phyloP scores from a whole-genome alignment of 2,113 vertebrate species.

The Willisornis vidua region DNA sequence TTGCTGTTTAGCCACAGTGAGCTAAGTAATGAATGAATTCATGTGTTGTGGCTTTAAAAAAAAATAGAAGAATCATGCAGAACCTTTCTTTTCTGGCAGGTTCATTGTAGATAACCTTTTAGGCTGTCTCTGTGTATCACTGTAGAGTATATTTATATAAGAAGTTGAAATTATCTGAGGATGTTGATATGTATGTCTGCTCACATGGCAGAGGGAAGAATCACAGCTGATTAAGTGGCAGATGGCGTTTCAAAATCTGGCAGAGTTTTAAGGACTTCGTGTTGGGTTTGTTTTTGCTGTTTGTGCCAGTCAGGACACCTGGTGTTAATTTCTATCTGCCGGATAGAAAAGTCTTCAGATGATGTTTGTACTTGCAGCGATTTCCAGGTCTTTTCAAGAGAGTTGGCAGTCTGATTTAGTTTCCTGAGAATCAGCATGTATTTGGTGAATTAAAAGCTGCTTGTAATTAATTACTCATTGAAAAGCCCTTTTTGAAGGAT shows the following conservation, averaged over 20 bases:
- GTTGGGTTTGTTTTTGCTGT: neutral
- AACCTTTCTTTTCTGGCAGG: neutral
- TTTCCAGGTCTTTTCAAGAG: slow-evolving; percentile 15
- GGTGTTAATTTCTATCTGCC: neutral
- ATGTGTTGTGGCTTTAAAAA: neutral
- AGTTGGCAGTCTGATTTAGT: neutral
- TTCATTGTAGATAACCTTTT: neutral
- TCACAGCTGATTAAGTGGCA: slow-evolving; percentile 20
- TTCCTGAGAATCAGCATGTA: neutral
- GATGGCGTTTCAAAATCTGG: slow-evolving; percentile 5
- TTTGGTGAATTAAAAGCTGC: slow-evolving; percentile 44
- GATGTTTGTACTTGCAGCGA: neutral
- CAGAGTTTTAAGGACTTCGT: slow-evolving; percentile 14
- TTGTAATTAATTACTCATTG: slow-evolving; percentile 20
- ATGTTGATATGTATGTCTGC: neutral
- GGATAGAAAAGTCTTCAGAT: neutral
- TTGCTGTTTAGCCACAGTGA: neutral
- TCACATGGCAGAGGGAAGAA: neutral
- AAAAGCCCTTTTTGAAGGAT: neutral
- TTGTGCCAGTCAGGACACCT: neutral
- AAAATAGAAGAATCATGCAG: neutral
- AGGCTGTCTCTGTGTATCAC: neutral
- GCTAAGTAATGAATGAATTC: neutral
- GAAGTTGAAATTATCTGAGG: neutral
- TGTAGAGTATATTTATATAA: neutral